These are phyloP conservation scores for Sphaeridia pumilis DNA, from an alignment of 2,888 invertebrate species.

Conservation along the genomic window DNA sequence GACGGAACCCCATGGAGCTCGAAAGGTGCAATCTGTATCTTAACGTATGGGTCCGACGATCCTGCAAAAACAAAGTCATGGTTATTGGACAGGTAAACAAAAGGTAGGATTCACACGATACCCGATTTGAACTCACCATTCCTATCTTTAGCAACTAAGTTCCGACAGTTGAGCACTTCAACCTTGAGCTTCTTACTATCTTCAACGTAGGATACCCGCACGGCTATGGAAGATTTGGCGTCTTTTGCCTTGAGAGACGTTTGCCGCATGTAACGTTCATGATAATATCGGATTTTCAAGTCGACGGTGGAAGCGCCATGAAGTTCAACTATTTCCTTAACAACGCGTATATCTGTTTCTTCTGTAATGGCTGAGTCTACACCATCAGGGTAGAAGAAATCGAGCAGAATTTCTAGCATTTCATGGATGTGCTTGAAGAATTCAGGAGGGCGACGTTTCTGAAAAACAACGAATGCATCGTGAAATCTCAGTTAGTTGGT, in stretches of 20 bases:
- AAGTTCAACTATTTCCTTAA: conserved; percentile 58
- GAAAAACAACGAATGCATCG: conserved; percentile 38
- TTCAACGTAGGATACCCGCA: conserved; percentile 59
- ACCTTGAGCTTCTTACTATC: conserved; percentile 52
- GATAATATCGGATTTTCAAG: conserved; percentile 70
- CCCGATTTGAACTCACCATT: no score
- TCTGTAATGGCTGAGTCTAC: conserved; percentile 48
- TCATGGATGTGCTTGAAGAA: conserved; percentile 84
- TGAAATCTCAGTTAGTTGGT: background rate
- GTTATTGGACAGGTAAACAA: no score
- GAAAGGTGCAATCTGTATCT: conserved; percentile 71
- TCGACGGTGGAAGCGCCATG: conserved; percentile 79
- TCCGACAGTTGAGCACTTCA: conserved; percentile 80
- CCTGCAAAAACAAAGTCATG: conserved; percentile 45
- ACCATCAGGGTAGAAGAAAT: conserved; percentile 62
- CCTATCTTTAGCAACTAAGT: conserved; percentile 72
- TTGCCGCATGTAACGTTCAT: conserved; percentile 54
- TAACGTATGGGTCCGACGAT: conserved; percentile 83
- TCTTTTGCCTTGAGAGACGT: conserved; percentile 45
- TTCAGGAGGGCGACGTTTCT: conserved; percentile 79
- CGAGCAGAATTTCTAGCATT: conserved; percentile 70
- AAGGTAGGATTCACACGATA: no score
- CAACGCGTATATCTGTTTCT: conserved; percentile 45
- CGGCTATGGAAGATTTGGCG: conserved; percentile 64
- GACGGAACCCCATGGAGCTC: conserved; percentile 63